Percentiles rank a stretch among this genome's conserved stretches.
phyloP scores from a whole-genome alignment of 1,140 invertebrate genomes.

The Planococcus citri region DNA sequence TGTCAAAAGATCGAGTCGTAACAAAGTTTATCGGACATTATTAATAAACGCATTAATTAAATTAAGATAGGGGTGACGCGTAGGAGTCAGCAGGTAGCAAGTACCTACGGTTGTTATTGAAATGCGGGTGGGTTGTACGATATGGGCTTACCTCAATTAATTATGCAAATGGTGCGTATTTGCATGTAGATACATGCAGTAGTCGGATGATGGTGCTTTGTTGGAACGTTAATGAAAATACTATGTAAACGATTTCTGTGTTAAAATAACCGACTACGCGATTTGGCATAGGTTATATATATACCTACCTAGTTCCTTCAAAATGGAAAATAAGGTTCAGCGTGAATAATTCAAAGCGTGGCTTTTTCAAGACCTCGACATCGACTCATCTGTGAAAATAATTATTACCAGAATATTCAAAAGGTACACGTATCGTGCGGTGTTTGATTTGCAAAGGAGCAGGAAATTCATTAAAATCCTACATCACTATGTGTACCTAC shows the following conservation, averaged over 20 bases:
- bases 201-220: constrained; percentile 14
- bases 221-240: constrained; percentile 15
- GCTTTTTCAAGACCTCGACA: not conserved
- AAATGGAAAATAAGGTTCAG: not conserved
- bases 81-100: constrained; percentile 7
- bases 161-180: constrained; percentile 17
- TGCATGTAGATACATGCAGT: constrained; percentile 14
- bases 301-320: not conserved
- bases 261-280: not conserved
- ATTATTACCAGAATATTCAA: no score
- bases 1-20: not conserved
- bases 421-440: no score
- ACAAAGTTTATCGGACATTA: constrained; percentile 15
- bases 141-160: constrained; percentile 17
- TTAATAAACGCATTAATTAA: constrained; percentile 17
- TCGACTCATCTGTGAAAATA: no score
- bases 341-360: not conserved
- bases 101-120: constrained; percentile 15
- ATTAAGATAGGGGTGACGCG: constrained; percentile 16
- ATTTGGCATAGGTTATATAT: no score
- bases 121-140: constrained; percentile 17
- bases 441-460: no score
- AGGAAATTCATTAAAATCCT: no score
- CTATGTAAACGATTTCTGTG: constrained; percentile 4
- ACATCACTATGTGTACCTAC: no score